Base-by-base conservation (phyloP, 2,797 vertebrate species). In the Bradypus variegatus region DNA sequence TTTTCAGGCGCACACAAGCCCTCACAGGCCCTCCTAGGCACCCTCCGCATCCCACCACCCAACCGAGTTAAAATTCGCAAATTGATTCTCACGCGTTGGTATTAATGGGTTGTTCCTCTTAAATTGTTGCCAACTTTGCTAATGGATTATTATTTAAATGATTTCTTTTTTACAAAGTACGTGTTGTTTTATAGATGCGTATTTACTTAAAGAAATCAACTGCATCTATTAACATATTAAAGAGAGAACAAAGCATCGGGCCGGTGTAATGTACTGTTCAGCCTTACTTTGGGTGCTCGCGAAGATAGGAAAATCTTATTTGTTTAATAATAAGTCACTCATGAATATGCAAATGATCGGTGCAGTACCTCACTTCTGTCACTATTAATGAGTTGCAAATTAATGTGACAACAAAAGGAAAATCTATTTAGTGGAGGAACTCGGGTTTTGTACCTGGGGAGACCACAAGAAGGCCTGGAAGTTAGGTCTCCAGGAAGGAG, bases 361-460 rank as follows among this genome's bases (percentile, higher is more conserved):
- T 96, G 96, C 97, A 97, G 96, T 97, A 97, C 97, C 97, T 97
- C 97, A 96, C 96, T 96, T 97, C 97, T 97, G 97, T 97, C 97
- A 97, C 97, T 97, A 97, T 97, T 97, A 98, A 98, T 97, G 97
- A 98, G 97, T 96, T 98, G 97, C 97, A 98, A 97, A 97, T 98
- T 97, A 97, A 98, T 96, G 96, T 97, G 97, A 97, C 97, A 98
- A 97, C 97, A 97, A 97, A 98, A 97, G 96, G 96, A 97, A 98
- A 97, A 97, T 97, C 97, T 97, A 97, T 97, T 98, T 97, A 98
- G 97, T 96, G 96, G 93, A 95, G 95, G 96, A 97, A 97, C 94
- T 96, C 90, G 78, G 94, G 89, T 97, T 97, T 45, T 94, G 58
- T 97, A 97, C 96, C 97, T 97, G 97, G 97, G 96, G 96, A 96